phyloP scores from a whole-genome alignment of 2,888 invertebrate genomes.

The Teinopalpus imperialis region DNA sequence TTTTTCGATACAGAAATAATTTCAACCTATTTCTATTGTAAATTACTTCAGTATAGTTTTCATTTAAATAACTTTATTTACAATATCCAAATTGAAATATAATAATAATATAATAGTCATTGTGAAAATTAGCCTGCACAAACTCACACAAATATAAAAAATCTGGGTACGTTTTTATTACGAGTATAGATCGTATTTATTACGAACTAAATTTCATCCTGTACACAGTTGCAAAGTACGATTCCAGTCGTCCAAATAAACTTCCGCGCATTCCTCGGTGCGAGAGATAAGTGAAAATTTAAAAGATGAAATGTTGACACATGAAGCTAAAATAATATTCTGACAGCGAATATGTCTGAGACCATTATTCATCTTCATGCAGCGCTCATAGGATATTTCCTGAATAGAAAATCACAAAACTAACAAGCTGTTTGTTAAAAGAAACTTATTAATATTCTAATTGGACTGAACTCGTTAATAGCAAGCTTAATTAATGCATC shows the following conservation, averaged over 20 bases:
- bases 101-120: no score
- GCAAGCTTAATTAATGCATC: no score
- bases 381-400: slow-evolving; percentile 31
- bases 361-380: slow-evolving; percentile 35
- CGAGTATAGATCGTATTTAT: no score
- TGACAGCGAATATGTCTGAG: slow-evolving; percentile 30
- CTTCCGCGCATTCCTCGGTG: slow-evolving; percentile 15
- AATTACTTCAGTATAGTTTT: no score
- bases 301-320: slow-evolving; percentile 32
- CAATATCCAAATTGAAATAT: no score
- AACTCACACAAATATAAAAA: no score
- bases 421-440: slow-evolving; percentile 30
- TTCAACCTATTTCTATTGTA: no score
- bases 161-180: no score
- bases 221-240: slow-evolving; percentile 6
- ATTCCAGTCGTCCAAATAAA: slow-evolving; percentile 18
- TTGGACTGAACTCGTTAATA: background rate
- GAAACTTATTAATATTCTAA: slow-evolving; percentile 29
- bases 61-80: no score
- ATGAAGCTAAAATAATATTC: slow-evolving; percentile 31
- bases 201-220: no score
- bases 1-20: no score
- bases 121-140: no score
- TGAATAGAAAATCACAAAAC: slow-evolving; percentile 30
- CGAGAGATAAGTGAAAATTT: slow-evolving; percentile 27